phyloP scores from a whole-genome alignment of 2,888 invertebrate genomes.

The Andricus curvator region DNA sequence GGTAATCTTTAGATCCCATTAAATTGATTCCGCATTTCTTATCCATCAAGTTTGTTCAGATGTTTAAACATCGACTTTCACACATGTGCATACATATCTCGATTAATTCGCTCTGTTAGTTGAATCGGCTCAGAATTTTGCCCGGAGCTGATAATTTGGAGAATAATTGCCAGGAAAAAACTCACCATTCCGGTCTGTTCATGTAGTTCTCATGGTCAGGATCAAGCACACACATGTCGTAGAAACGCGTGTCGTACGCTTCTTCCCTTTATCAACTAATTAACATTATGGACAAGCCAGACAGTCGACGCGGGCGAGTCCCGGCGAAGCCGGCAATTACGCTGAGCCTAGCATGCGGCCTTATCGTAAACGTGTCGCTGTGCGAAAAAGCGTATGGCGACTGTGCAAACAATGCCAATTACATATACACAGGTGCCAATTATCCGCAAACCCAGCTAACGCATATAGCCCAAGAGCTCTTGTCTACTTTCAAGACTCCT shows the following conservation, averaged over 20 bases:
- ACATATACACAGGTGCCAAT: constrained; percentile 74
- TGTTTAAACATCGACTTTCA: neutral
- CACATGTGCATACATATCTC: neutral
- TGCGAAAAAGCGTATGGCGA: constrained; percentile 56
- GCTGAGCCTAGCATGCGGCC: constrained; percentile 47
- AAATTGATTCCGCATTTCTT: neutral
- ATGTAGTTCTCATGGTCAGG: constrained; percentile 44
- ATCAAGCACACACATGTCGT: constrained; percentile 48
- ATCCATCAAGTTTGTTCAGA: neutral
- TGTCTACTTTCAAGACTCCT: constrained; percentile 22
- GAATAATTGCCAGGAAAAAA: neutral
- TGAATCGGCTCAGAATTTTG: too few species aligned
- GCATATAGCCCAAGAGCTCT: neutral
- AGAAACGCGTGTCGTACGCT: constrained; percentile 52
- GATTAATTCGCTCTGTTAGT: neutral
- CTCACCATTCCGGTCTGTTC: constrained; percentile 51
- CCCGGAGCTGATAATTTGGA: neutral
- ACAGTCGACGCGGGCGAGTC: constrained; percentile 45
- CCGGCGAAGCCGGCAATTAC: constrained; percentile 50
- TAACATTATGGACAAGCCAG: constrained; percentile 63
- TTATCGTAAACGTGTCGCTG: constrained; percentile 48
- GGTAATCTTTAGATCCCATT: neutral
- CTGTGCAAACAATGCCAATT: constrained; percentile 75
- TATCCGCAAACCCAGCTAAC: constrained; percentile 33
- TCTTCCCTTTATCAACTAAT: constrained; percentile 64